Percentiles rank a stretch among this genome's conserved stretches.
Evolutionary conservation across 2,113 vertebrate genomes (phyloP).

Genomic region (Callaeas wilsoni): DNA sequence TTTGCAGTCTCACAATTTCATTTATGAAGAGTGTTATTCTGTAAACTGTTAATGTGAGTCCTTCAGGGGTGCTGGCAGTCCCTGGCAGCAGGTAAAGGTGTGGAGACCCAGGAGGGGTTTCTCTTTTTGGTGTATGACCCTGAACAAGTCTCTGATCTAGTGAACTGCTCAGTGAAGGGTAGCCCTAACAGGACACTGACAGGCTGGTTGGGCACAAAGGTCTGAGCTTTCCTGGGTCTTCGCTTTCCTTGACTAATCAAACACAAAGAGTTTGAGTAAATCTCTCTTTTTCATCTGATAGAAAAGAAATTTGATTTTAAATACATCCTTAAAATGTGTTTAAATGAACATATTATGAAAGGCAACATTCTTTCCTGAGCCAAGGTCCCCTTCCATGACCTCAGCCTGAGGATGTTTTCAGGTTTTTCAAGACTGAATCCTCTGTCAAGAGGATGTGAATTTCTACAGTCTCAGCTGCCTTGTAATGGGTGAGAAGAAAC

Average conservation of each 20-base stretch:
- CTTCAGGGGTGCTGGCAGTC: not conserved
- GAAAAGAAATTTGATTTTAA: not conserved
- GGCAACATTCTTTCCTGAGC: not conserved
- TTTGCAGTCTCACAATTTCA: not conserved
- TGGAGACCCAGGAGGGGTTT: not conserved
- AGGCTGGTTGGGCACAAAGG: not conserved
- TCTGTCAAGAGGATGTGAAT: not conserved
- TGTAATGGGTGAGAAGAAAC: not conserved
- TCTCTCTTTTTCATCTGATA: not conserved
- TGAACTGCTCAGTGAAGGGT: not conserved
- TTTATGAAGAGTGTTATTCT: not conserved
- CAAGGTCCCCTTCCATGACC: not conserved
- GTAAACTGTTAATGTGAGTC: not conserved
- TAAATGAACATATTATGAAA: not conserved
- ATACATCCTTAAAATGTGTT: not conserved
- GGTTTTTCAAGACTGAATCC: not conserved
- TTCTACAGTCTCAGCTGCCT: not conserved
- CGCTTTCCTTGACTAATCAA: not conserved
- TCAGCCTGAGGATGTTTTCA: not conserved
- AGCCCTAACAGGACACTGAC: accelerated
- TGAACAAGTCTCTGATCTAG: not conserved
- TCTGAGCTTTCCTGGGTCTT: not conserved
- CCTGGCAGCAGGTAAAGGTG: not conserved
- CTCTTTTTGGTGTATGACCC: not conserved
- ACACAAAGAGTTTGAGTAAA: not conserved